Evolutionary conservation across 2,888 invertebrate genomes (phyloP).

Genomic region (Leptopilina drosophilae): DNA sequence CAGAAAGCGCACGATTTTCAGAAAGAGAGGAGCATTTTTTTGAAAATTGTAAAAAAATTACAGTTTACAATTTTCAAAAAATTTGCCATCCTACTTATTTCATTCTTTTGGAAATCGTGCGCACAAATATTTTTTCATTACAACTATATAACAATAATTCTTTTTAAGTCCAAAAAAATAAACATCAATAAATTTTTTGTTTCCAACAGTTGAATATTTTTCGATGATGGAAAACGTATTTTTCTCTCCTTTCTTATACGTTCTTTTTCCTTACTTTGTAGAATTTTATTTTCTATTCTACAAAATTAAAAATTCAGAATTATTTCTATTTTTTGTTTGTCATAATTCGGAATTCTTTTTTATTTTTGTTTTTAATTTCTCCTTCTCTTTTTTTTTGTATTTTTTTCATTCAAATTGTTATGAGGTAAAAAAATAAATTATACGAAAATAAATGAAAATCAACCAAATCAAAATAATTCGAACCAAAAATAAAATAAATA

Average conservation of each 20-base stretch:
- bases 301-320: neutral
- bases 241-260: too few relatives aligned
- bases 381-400: conserved; percentile 50
- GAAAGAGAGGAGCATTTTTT: conserved; percentile 49
- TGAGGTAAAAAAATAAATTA: conserved; percentile 53
- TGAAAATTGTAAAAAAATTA: conserved; percentile 30
- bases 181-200: conserved; percentile 62
- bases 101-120: conserved; percentile 50
- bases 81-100: conserved; percentile 37
- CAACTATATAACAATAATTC: conserved; percentile 67
- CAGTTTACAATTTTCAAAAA: conserved; percentile 43
- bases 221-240: conserved; percentile 48
- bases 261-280: conserved; percentile 32
- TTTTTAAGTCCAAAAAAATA: conserved; percentile 56
- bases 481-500: conserved; percentile 42
- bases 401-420: conserved; percentile 55
- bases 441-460: conserved; percentile 35
- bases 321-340: neutral
- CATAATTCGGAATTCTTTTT: conserved; percentile 5
- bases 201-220: conserved; percentile 63
- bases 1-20: conserved; percentile 53
- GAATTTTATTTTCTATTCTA: conserved; percentile 14
- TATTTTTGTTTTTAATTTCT: conserved; percentile 27
- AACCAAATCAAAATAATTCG: conserved; percentile 9
- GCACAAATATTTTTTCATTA: conserved; percentile 50